phyloP scores from a whole-genome alignment of 2,797 vertebrate genomes.

The Odontamblyopus lacepedii region DNA sequence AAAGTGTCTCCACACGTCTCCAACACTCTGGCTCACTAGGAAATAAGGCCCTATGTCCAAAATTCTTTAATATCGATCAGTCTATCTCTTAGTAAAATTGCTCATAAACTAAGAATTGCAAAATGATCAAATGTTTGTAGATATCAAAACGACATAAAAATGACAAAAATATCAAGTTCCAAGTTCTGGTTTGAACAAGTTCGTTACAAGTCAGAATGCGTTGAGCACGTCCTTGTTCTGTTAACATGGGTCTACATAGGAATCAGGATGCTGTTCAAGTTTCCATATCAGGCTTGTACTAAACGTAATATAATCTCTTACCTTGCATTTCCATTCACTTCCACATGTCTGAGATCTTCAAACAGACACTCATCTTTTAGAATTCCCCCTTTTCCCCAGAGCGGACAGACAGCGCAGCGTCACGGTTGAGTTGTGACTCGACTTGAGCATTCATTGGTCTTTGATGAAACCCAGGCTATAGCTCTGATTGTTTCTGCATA shows the following conservation, averaged over 20 bases:
- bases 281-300: neutral
- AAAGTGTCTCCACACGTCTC: too few relatives aligned
- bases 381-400: conserved; percentile 27
- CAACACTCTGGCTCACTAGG: too few relatives aligned
- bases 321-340: conserved; percentile 1
- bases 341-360: conserved; percentile 4
- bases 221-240: neutral
- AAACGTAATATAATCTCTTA: neutral
- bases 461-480: conserved; percentile 29
- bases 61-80: too few relatives aligned
- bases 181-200: too few relatives aligned
- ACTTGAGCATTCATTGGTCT: conserved; percentile 25
- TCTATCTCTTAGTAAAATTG: too few relatives aligned
- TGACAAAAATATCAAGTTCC: neutral
- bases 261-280: neutral
- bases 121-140: too few relatives aligned
- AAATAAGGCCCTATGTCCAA: too few relatives aligned
- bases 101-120: too few relatives aligned
- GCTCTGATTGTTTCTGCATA: conserved; percentile 65
- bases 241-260: neutral
- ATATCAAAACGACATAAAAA: too few relatives aligned
- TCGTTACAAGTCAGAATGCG: neutral
- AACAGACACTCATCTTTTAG: conserved; percentile 23
- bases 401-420: conserved; percentile 33
- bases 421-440: conserved; percentile 20